These are phyloP conservation scores for Pygmarrhopalites habei DNA, from an alignment of 1,140 invertebrate genomes.

Conservation along the genomic window DNA sequence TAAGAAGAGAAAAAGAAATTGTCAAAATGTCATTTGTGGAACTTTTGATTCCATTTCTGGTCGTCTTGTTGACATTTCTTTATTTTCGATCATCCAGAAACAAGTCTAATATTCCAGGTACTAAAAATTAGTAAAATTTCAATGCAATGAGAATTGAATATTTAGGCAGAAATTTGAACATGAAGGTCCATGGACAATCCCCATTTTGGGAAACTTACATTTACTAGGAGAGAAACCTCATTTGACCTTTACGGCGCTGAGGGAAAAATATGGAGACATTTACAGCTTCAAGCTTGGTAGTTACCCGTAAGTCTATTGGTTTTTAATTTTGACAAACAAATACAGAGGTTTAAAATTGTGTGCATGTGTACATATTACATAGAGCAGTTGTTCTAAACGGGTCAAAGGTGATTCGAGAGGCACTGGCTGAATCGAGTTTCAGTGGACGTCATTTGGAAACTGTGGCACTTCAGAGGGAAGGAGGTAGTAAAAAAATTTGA, in stretches of 20 bases:
- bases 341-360: neutral
- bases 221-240: slow-evolving; percentile 3
- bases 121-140: too few relatives aligned
- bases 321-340: too few relatives aligned
- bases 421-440: neutral
- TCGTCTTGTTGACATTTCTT: too few relatives aligned
- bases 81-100: too few relatives aligned
- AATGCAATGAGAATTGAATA: too few relatives aligned
- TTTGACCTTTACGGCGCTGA: neutral
- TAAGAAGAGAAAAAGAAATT: too few relatives aligned
- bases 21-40: too few relatives aligned
- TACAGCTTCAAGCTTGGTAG: slow-evolving; percentile 9
- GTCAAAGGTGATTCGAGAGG: slow-evolving; percentile 1
- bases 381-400: slow-evolving; percentile 8
- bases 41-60: too few relatives aligned
- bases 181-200: neutral
- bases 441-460: neutral
- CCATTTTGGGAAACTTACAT: slow-evolving; percentile 11
- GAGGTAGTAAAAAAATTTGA: slow-evolving; percentile 5
- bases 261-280: slow-evolving; percentile 14
- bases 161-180: too few relatives aligned
- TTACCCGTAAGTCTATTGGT: neutral
- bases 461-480: neutral
- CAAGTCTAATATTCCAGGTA: too few relatives aligned
- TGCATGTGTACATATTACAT: neutral